These are phyloP conservation scores for Sylvia borin DNA, from an alignment of 2,797 vertebrate genomes.

Conservation along the genomic window DNA sequence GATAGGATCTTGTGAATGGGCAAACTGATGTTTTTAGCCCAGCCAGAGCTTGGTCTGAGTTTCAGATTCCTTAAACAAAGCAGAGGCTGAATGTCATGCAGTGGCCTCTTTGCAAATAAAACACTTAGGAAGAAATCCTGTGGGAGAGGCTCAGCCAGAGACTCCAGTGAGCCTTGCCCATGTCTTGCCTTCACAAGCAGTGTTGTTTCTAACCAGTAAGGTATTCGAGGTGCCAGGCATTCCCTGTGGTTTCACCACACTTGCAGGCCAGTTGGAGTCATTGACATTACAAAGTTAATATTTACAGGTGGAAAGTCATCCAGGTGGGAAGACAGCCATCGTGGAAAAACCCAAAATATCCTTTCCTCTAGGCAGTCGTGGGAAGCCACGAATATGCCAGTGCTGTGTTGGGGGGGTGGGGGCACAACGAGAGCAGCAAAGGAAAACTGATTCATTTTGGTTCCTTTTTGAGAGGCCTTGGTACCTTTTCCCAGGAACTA, in stretches of 20 bases:
- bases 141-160: slow-evolving; percentile 11
- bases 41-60: slow-evolving; percentile 6
- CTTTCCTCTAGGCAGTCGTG: not conserved
- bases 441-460: not conserved
- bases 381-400: not conserved
- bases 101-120: slow-evolving; percentile 33
- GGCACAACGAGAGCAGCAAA: not conserved
- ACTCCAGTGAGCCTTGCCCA: not conserved
- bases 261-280: not conserved
- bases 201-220: not conserved
- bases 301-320: slow-evolving; percentile 27
- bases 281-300: not conserved
- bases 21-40: slow-evolving; percentile 51
- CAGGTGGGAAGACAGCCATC: not conserved
- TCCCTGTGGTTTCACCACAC: not conserved
- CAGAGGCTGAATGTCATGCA: slow-evolving; percentile 39
- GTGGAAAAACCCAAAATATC: not conserved
- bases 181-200: not conserved
- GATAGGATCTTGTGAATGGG: not conserved
- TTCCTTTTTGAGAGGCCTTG: not conserved
- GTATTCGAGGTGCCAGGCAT: not conserved
- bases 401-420: not conserved
- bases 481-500: not conserved
- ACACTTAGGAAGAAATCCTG: not conserved
- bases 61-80: slow-evolving; percentile 49